Base-by-base conservation (phyloP, 2,888 invertebrate species). In the Coelopa pilipes region DNA sequence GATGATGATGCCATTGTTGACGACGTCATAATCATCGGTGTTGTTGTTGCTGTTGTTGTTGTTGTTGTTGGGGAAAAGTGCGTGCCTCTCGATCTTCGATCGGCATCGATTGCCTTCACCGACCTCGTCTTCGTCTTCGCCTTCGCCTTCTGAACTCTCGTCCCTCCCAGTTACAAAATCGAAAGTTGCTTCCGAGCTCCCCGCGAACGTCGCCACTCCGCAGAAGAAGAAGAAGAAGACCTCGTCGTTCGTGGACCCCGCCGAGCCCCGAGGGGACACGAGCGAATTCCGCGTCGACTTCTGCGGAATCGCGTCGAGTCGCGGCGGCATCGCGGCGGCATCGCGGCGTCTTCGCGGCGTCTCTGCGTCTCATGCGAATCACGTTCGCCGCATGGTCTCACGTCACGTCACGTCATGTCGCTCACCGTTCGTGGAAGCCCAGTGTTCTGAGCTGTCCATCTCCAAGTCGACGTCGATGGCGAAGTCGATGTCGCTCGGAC, bases 351-450 rank as follows among this genome's bases (percentile, higher is more conserved):
- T 49, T n/a, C n/a, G 34, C 34, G 34, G 34, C 34, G 34, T 34
- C 34, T 24, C 53, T 21, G 50, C 19, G 50, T n/a, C 11, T 49
- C 50, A 53, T 62, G 70, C 63, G 63, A 62, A 53, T 71, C 70
- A 71, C 70, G 70, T 53, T 45, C 62, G 34, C 53, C 62, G 63
- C 70, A 17, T 57, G 59, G 46, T 47, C 19, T 71, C 45, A 24
- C 46, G 53, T 63, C 62, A 70, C 70, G 53, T 63, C 62, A 70
- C 70, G 17, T 57, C 69, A 59, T 47, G 45, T 71, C 45, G 49
- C 46, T 70, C 59, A 17, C 70, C 17, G 47, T 49, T n/a, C 60
- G 49, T 70, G 46, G 47, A 59, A 70, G 47, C 57, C 45, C 57
- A 59, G 59, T 46, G 47, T 17, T 65, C 19, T 65, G 10, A 24